Percentiles rank a stretch among this genome's conserved stretches.
Evolutionary conservation across 2,113 vertebrate species (phyloP).

Genomic region (Hucho hucho): DNA sequence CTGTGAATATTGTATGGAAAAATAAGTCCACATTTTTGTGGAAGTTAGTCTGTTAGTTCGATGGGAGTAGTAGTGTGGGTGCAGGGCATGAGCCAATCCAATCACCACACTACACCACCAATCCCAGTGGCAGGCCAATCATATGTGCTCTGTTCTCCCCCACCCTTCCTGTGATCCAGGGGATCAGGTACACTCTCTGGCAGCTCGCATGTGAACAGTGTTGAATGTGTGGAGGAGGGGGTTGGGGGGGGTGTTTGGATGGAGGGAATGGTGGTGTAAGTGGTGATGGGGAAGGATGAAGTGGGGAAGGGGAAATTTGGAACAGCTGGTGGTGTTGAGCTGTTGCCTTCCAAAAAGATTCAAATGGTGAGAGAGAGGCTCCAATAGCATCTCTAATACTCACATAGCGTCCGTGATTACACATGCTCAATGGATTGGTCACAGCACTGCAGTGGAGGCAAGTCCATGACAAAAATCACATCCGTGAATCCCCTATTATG

Average conservation of each 20-base stretch:
- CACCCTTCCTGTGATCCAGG: conserved; percentile 30
- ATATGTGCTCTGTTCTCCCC: conserved; percentile 1
- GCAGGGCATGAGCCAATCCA: conserved; percentile 5
- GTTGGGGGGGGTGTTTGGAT: conserved; percentile 32
- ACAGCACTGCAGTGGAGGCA: conserved; percentile 1
- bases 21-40: not conserved
- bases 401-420: not conserved
- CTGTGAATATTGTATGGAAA: too few relatives aligned
- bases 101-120: conserved; percentile 18
- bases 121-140: conserved; percentile 2
- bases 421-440: conserved; percentile 11
- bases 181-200: too few relatives aligned
- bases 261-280: conserved; percentile 1
- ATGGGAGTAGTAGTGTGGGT: conserved; percentile 16
- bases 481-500: conserved; percentile 19
- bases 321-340: conserved; percentile 53
- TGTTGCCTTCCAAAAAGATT: not conserved
- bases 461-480: not conserved
- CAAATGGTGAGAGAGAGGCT: conserved; percentile 10
- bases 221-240: conserved; percentile 8
- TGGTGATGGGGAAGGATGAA: not conserved
- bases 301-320: conserved; percentile 39
- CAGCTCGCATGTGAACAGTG: not conserved
- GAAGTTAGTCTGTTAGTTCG: not conserved
- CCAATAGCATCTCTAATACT: not conserved